Percentiles rank a stretch among this genome's conserved stretches.
Conservation (phyloP, 2,797 vertebrate species). For the Anisognathus igniventris region DNA sequence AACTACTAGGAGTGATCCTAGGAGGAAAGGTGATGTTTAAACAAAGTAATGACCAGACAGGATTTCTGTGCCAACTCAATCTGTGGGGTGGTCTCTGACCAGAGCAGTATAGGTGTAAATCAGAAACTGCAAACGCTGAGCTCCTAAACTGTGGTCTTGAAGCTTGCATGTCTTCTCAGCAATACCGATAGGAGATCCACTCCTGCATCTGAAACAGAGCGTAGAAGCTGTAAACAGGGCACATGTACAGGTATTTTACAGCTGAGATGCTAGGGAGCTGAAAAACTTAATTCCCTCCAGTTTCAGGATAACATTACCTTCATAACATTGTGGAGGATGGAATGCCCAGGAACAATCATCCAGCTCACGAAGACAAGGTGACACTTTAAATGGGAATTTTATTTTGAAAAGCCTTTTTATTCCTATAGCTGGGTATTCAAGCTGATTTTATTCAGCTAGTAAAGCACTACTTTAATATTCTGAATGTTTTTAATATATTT, state of each 20-base stretch:
- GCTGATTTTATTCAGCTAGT: background rate
- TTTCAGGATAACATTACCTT: background rate
- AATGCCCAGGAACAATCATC: background rate
- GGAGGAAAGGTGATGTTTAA: background rate
- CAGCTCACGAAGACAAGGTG: background rate
- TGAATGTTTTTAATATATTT: background rate
- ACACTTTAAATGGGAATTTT: background rate
- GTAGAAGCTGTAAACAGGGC: background rate
- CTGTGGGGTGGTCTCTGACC: background rate
- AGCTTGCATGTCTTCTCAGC: background rate
- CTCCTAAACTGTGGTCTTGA: background rate
- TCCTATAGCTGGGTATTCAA: background rate
- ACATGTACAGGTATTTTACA: background rate
- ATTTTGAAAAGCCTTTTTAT: background rate
- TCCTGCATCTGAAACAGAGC: background rate
- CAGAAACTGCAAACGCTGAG: background rate
- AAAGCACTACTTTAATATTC: background rate
- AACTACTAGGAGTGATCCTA: background rate
- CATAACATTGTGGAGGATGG: background rate
- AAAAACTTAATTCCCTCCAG: background rate
- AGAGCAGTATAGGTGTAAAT: background rate
- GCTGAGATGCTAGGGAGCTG: background rate
- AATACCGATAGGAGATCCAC: background rate
- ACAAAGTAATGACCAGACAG: background rate
- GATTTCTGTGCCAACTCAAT: background rate